Evolutionary conservation across 2,797 vertebrate genomes (phyloP), one percentile per base, ranked within the genome.

Genomic region (Cossypha dichroa): DNA sequence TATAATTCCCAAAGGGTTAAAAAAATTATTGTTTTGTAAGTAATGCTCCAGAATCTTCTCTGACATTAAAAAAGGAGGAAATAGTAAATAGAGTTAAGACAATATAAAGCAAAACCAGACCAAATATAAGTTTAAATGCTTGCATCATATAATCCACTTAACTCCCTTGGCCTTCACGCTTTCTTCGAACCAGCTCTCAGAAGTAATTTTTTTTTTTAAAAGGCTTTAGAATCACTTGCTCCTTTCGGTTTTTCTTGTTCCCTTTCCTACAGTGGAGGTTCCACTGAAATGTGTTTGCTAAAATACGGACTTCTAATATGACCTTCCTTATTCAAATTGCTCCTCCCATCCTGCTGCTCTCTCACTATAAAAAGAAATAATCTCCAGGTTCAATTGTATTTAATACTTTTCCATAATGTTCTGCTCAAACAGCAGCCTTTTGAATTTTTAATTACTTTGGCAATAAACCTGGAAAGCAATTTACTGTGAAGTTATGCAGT

Each of bases 361-460:
- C 40, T 78, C 26, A 14, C 63, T 31, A 38, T 90, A 90, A 88
- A 77, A n/a, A 90, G 51, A 81, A 92, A 73, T 86, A 81, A 88
- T 81, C 38, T 81, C 9, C 77, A 69, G 60, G 41, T 84, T 92
- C 70, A 73, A 4, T 43, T 90, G 59, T 76, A 58, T 73, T 86
- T 87, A 74, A 82, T 68, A 67, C 25, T 91, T 79, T 95, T 68
- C 55, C 29, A 15, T 92, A 93, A 85, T 54, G 56, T 90, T 92
- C 80, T 92, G 41, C 68, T 87, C 80, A 79, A 94, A 74, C 36
- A 63, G 40, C 77, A 90, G 79, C 63, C 70, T 90, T 96, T 92
- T 93, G 85, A 79, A 87, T 92, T 95, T 96, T 94, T 95, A 94
- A 96, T 93, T 93, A 70, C 77, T 77, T 87, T 90, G 63, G 63